Base-by-base conservation (phyloP, 2,113 vertebrate species). In the Helogale parvula region DNA sequence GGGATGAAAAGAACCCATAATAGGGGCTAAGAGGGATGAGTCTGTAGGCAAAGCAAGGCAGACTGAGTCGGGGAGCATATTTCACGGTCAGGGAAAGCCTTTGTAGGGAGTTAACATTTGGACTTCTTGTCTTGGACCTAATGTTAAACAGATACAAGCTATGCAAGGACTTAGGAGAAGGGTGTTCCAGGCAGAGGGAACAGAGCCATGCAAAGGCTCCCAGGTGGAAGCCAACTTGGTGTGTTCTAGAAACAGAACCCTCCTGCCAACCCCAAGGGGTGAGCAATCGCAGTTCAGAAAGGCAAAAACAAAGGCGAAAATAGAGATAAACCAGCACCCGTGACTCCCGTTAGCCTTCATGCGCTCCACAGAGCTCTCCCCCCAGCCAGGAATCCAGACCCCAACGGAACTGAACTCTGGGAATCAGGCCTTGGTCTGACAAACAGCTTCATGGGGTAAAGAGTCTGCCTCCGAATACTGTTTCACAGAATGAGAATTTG, bases 201-300 rank as follows among this genome's bases (percentile, higher is more conserved):
- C 0, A 7, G 52, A 29, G 23, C 10, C 5, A 2, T 0, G 2
- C n/a, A 54, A 82, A 89, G 25, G n/a, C 31, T 31, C 45, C 8
- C 45, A 45, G 25, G 65, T 16, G n/a, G 60, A 91, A 81, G 1
- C 19, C 45, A 33, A 19, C 21, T 27, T 35, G n/a, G 50, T 54
- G 31, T 38, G 19, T 57, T 81, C 54, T 60, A 69, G 79, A 77
- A 84, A 57, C 38, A 89, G 72, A 90, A 69, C 12, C 27, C 31
- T 38, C 23, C n/a, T 13, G 3, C 17, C 23, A 54, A 74, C 11
- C 35, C 83, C 84, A 38, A 66, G 66, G 66, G n/a, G 66, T 19
- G 21, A n/a, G 54, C 74, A 66, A 52, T 33, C 21, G 12, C 11
- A 21, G 12, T 47, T 65, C 35, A 72, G 60, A 52, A 72, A 79